These are phyloP conservation scores for Trachelipus rathkii DNA, from an alignment of 1,140 invertebrate species.

Conservation along the genomic window DNA sequence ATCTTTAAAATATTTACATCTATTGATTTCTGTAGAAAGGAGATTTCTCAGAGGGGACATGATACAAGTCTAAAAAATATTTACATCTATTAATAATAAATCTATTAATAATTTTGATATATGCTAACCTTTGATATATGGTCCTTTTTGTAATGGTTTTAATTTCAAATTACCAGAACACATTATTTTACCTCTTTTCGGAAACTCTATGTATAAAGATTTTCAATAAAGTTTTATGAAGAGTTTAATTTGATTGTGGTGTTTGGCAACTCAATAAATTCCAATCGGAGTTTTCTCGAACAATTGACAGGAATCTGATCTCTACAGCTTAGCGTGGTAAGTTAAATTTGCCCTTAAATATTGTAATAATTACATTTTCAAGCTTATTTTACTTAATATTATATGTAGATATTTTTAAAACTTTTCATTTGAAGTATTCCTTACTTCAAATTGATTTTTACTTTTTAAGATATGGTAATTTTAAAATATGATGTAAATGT, in stretches of 20 bases:
- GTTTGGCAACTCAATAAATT: not conserved
- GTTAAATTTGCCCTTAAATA: not conserved
- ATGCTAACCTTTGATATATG: too few relatives aligned
- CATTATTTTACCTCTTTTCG: too few relatives aligned
- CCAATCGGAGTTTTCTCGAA: not conserved
- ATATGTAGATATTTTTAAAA: not conserved
- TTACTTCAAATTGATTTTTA: not conserved
- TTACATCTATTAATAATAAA: too few relatives aligned
- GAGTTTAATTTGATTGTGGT: not conserved
- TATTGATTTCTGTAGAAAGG: too few relatives aligned
- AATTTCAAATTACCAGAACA: too few relatives aligned
- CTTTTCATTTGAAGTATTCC: not conserved
- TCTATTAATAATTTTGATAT: too few relatives aligned
- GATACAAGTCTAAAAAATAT: too few relatives aligned
- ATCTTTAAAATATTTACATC: too few relatives aligned
- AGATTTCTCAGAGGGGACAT: too few relatives aligned
- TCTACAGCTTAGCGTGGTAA: not conserved
- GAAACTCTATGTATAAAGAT: too few relatives aligned
- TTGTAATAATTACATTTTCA: not conserved
- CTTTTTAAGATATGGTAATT: not conserved
- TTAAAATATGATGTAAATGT: not conserved
- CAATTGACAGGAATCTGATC: not conserved
- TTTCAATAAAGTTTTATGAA: too few relatives aligned
- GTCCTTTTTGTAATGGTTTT: too few relatives aligned
- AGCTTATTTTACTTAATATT: not conserved